Conservation (phyloP, 2,113 vertebrate species). For the Pogonocichla stellata region DNA sequence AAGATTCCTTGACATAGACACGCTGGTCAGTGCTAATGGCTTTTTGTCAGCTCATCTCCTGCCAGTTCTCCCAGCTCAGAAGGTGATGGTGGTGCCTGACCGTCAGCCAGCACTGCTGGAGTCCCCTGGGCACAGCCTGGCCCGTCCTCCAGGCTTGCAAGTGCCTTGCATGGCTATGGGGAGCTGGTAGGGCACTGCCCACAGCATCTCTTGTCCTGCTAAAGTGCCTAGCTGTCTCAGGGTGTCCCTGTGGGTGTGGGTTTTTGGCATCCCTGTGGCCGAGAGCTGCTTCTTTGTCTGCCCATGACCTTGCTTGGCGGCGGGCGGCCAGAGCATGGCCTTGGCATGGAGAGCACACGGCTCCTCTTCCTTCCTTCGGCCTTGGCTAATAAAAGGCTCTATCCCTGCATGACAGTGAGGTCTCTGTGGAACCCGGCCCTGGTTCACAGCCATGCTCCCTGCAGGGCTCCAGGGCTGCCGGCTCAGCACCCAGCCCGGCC, state of each 20-base stretch:
- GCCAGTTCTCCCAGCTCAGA: not conserved
- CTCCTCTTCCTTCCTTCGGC: constrained; percentile 47
- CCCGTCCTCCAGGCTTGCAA: not conserved
- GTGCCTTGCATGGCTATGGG: fast-evolving
- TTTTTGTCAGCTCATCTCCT: not conserved
- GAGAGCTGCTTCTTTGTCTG: not conserved
- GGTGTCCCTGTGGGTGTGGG: not conserved
- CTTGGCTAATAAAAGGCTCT: not conserved
- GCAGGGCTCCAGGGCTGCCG: fast-evolving
- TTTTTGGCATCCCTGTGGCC: not conserved
- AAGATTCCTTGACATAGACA: not conserved
- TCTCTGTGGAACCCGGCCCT: not conserved
- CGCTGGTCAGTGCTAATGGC: not conserved
- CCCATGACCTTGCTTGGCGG: not conserved
- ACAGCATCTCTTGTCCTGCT: not conserved
- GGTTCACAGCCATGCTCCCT: fast-evolving
- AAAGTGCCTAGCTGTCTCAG: not conserved
- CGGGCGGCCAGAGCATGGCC: not conserved
- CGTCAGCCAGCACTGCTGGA: not conserved
- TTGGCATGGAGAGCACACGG: not conserved
- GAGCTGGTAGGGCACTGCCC: not conserved
- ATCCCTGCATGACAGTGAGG: not conserved
- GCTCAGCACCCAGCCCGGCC: fast-evolving
- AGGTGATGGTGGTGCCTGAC: not conserved
- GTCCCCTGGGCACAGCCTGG: not conserved